Percentiles rank a stretch among this genome's conserved stretches.
Conservation (phyloP, 2,113 vertebrate species). For the Marcusenius ussheri region DNA sequence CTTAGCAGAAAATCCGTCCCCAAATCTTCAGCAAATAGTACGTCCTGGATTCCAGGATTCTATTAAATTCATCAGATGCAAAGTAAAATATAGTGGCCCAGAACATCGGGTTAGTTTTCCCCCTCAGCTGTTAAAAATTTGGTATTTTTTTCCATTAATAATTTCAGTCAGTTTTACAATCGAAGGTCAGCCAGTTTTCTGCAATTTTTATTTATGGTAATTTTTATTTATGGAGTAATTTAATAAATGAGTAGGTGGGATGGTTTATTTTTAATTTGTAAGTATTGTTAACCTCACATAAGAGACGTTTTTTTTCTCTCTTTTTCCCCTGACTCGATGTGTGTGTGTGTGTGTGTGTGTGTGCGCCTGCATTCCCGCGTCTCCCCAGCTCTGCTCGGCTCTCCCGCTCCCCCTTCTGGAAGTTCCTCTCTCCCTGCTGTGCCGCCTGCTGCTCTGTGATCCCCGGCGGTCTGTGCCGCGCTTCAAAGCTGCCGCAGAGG, state of each 20-base stretch:
- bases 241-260: neutral
- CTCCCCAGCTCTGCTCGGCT: slow-evolving; percentile 65
- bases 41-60: neutral
- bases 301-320: neutral
- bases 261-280: slow-evolving; percentile 8
- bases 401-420: slow-evolving; percentile 56
- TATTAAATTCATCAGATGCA: neutral
- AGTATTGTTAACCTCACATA: neutral
- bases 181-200: neutral
- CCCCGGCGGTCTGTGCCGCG: slow-evolving; percentile 46
- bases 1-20: neutral
- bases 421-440: slow-evolving; percentile 74
- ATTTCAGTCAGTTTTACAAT: neutral
- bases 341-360: neutral
- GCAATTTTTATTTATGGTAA: neutral
- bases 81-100: neutral
- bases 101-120: neutral
- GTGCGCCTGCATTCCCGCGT: slow-evolving; percentile 1
- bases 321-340: neutral
- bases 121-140: neutral
- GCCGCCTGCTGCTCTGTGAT: slow-evolving; percentile 69
- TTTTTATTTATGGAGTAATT: neutral
- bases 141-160: neutral
- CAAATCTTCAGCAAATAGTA: neutral
- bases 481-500: slow-evolving; percentile 48